Evolutionary conservation across 1,140 invertebrate genomes (phyloP).

Genomic region (Microplitis mediator): DNA sequence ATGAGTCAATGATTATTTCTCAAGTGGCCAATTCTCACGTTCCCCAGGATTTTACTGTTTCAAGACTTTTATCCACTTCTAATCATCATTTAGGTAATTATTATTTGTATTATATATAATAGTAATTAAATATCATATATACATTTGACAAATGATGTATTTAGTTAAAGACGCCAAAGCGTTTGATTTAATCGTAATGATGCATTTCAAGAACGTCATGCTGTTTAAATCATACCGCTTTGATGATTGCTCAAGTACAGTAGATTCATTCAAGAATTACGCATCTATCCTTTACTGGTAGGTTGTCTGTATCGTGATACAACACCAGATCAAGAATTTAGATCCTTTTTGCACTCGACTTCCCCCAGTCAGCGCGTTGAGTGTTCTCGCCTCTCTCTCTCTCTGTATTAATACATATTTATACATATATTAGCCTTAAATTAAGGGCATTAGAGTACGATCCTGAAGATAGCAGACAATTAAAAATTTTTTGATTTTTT

Average conservation of each 20-base stretch:
- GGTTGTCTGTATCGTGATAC: neutral
- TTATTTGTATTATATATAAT: neutral
- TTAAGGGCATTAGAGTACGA: too few species aligned
- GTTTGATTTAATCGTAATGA: constrained; percentile 52
- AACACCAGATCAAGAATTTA: constrained; percentile 23
- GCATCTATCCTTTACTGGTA: constrained; percentile 7
- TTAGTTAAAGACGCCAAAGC: constrained; percentile 25
- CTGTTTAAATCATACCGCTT: constrained; percentile 58
- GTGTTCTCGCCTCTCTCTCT: constrained; percentile 26
- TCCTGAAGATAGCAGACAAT: too few species aligned
- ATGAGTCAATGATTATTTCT: constrained; percentile 40
- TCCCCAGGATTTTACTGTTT: constrained; percentile 60
- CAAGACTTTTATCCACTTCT: constrained; percentile 51
- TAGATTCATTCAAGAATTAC: constrained; percentile 53
- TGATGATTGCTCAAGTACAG: constrained; percentile 55
- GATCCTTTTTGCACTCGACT: constrained; percentile 30
- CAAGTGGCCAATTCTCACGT: constrained; percentile 49
- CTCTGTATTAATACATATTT: constrained; percentile 12
- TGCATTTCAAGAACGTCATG: constrained; percentile 50
- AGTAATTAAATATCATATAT: constrained; percentile 7
- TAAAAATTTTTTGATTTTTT: too few species aligned
- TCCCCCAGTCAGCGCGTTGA: constrained; percentile 28
- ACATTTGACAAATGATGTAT: constrained; percentile 21
- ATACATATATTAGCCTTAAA: neutral
- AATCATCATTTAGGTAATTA: constrained; percentile 53